These are phyloP conservation scores for Sinhomidia bicolor DNA, from an alignment of 2,888 invertebrate genomes.

Conservation along the genomic window DNA sequence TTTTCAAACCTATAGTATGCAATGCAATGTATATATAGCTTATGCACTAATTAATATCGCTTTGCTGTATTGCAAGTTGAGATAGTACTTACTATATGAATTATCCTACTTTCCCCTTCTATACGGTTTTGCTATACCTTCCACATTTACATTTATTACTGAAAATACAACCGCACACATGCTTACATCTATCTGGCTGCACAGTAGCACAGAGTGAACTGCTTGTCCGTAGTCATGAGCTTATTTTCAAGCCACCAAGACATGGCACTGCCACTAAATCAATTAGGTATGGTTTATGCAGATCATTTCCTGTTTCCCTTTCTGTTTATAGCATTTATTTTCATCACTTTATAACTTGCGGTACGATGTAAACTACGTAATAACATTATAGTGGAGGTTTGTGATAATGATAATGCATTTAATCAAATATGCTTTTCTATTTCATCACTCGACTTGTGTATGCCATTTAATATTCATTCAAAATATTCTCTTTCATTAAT, in stretches of 20 bases:
- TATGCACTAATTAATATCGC: too few relatives aligned
- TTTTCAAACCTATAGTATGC: too few relatives aligned
- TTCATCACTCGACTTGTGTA: not conserved
- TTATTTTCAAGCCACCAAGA: constrained; percentile 15
- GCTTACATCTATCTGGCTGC: not conserved
- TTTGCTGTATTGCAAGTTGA: too few relatives aligned
- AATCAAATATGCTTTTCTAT: not conserved
- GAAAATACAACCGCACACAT: not conserved
- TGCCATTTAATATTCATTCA: too few relatives aligned
- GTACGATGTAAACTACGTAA: not conserved
- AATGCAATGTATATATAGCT: too few relatives aligned
- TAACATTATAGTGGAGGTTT: too few relatives aligned
- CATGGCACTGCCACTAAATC: constrained; percentile 40
- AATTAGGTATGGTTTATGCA: constrained; percentile 56
- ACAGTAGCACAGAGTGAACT: too few relatives aligned
- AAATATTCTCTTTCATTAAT: constrained; percentile 1
- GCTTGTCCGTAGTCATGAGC: not conserved
- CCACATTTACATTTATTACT: too few relatives aligned
- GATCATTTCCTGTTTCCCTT: constrained; percentile 50
- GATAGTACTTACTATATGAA: too few relatives aligned
- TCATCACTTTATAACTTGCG: not conserved
- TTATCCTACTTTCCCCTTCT: too few relatives aligned
- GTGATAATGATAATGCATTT: not conserved
- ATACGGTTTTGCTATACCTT: too few relatives aligned
- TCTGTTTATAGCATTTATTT: not conserved